Base-by-base conservation (phyloP, 1,140 invertebrate genomes). In the Euglossa dilemma region DNA sequence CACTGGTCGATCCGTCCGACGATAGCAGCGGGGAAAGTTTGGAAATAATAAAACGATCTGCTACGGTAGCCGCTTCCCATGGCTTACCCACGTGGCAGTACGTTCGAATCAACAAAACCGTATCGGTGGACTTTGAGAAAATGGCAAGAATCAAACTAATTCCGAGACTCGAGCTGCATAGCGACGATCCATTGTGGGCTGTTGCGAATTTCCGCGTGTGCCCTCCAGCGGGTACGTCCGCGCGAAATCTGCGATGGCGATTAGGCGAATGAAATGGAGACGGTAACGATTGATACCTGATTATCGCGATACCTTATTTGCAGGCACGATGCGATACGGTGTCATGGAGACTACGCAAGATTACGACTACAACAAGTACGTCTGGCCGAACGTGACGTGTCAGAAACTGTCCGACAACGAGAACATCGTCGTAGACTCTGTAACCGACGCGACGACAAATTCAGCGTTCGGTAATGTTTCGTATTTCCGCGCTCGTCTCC, bases 371-470 rank as follows among this genome's bases (percentile, higher is more conserved):
- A 0, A 0, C 14, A 0, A 43, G 0, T 81, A 75, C 7, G 72
- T 45, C 59, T 86, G 85, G 90, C 79, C 69, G 0, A 73, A 59
- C 20, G 74, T 77, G 0, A 75, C 67, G 0, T 91, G 90, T 57
- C 86, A 91, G 80, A 90, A 84, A 67, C 66, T 90, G 23, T 88
- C 80, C 28, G 86, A 90, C 18, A 23, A 85, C 18, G n/a, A 83
- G 25, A 61, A 25, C 23, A 28, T 23, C n/a, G 2, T 88, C 9
- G 71, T 91, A 0, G 63, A 57, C 50, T n/a, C 81, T 36, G 25
- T 25, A 8, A 36, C 4, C 0, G 6, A 18, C 2, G 28, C 43
- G 3, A 45, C 14, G 1, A 3, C 0, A 0, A 8, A 61, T 63
- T 14, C 59, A 47, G 14, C 45, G 6, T 16, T 86, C 5, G 72